These are phyloP conservation scores for Eucidaris tribuloides DNA, from an alignment of 35 echinoderm and acorn worm genomes.

Conservation along the genomic window DNA sequence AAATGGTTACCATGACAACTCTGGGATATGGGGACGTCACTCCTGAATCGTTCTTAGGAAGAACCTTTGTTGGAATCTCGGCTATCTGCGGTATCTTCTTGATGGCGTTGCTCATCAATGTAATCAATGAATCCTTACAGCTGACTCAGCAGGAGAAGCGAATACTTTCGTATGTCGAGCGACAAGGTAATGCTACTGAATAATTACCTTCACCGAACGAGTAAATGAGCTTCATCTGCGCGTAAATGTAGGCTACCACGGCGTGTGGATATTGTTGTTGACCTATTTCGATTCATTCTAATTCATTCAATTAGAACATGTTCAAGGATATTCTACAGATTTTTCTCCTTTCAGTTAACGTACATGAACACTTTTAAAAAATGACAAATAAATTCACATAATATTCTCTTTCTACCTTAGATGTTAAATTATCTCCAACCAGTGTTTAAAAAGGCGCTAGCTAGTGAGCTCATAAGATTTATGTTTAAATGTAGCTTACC, in stretches of 20 bases:
- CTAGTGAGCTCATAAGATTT: too few relatives aligned
- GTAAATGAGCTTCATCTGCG: slow-evolving; percentile 34
- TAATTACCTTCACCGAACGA: slow-evolving; percentile 36
- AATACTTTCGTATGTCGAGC: slow-evolving; percentile 44
- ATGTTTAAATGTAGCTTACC: too few relatives aligned
- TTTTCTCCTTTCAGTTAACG: too few relatives aligned
- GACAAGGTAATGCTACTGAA: slow-evolving; percentile 53
- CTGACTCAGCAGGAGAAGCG: slow-evolving; percentile 53
- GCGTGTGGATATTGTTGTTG: slow-evolving; percentile 31
- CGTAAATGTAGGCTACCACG: slow-evolving; percentile 38
- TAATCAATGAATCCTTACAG: slow-evolving; percentile 34
- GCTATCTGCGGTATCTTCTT: slow-evolving; percentile 44
- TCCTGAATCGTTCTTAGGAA: slow-evolving; percentile 31
- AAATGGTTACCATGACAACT: slow-evolving; percentile 60
- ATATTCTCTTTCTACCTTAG: too few relatives aligned
- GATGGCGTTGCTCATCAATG: slow-evolving; percentile 47
- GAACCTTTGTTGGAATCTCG: slow-evolving; percentile 38
- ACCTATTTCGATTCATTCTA: too few relatives aligned
- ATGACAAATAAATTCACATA: too few relatives aligned
- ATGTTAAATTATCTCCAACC: too few relatives aligned
- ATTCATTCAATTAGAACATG: too few relatives aligned
- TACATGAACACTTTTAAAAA: too few relatives aligned
- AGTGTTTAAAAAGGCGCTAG: too few relatives aligned
- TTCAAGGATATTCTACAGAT: too few relatives aligned
- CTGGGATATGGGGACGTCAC: slow-evolving; percentile 48